Evolutionary conservation across 2,113 vertebrate species (phyloP).

Genomic region (Myodes glareolus): DNA sequence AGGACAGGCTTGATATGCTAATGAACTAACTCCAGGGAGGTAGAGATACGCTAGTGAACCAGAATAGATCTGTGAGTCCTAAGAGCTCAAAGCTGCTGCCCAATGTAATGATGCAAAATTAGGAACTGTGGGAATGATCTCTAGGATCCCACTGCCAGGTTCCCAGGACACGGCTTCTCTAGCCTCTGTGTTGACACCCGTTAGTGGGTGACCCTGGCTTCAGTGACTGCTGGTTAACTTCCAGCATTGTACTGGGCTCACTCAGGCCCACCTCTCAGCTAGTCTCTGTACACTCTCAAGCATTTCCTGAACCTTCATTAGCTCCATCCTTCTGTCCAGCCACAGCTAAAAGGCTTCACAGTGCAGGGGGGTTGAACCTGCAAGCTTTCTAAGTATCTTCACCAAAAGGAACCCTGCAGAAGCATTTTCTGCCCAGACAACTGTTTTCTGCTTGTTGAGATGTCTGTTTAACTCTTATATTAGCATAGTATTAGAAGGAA

Average conservation of each 20-base stretch:
- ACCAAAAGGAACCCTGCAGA: not conserved
- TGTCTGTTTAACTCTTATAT: not conserved
- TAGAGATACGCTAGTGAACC: not conserved
- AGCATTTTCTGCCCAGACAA: not conserved
- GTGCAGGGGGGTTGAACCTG: not conserved
- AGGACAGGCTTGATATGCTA: not conserved
- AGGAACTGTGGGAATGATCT: not conserved
- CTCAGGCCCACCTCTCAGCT: not conserved
- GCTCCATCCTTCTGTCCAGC: not conserved
- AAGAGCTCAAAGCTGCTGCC: not conserved
- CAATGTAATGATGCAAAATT: not conserved
- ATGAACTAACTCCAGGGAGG: not conserved
- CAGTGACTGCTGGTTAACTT: not conserved
- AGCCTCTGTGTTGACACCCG: not conserved
- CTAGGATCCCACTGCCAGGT: not conserved
- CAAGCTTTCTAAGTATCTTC: not conserved
- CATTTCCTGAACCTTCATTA: not conserved
- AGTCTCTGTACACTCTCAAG: not conserved
- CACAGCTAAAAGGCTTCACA: not conserved
- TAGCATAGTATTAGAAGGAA: not conserved
- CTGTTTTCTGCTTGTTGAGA: not conserved
- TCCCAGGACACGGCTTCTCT: not conserved
- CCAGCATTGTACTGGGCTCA: not conserved
- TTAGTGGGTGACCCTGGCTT: not conserved
- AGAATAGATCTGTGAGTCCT: not conserved